Percentiles rank a stretch among this genome's conserved stretches.
Evolutionary conservation across 2,113 vertebrate genomes (phyloP).

Genomic region (Poecile atricapillus): DNA sequence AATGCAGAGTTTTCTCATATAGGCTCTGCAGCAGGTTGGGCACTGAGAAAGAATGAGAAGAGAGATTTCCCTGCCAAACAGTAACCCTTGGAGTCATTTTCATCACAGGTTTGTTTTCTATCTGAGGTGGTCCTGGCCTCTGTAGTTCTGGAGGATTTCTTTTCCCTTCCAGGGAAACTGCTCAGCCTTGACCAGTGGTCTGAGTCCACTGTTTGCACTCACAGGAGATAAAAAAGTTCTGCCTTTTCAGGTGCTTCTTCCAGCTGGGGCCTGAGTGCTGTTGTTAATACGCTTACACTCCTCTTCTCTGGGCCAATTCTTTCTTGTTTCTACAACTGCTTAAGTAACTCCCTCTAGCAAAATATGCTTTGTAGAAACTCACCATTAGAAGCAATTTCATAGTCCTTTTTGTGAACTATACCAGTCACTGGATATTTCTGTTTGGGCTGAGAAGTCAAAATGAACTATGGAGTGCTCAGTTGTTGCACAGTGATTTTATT

Average conservation of each 20-base stretch:
- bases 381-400: not conserved
- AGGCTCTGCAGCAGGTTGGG: not conserved
- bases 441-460: conserved; percentile 6
- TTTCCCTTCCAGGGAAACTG: not conserved
- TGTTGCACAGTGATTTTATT: not conserved
- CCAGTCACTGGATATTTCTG: not conserved
- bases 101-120: not conserved
- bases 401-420: not conserved
- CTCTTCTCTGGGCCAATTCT: not conserved
- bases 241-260: not conserved
- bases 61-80: not conserved
- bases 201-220: not conserved
- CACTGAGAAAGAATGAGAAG: not conserved
- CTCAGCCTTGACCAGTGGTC: not conserved
- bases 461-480: not conserved
- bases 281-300: not conserved
- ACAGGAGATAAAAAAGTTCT: not conserved
- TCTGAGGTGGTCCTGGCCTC: not conserved
- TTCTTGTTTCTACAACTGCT: not conserved
- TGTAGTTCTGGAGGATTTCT: not conserved
- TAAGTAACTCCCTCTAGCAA: conserved; percentile 18
- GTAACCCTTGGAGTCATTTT: not conserved
- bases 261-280: not conserved
- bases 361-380: not conserved
- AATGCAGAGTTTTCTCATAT: not conserved